Evolutionary conservation across 1,140 invertebrate species (phyloP), one percentile per base, ranked within the genome.

Genomic region (Orius insidiosus): DNA sequence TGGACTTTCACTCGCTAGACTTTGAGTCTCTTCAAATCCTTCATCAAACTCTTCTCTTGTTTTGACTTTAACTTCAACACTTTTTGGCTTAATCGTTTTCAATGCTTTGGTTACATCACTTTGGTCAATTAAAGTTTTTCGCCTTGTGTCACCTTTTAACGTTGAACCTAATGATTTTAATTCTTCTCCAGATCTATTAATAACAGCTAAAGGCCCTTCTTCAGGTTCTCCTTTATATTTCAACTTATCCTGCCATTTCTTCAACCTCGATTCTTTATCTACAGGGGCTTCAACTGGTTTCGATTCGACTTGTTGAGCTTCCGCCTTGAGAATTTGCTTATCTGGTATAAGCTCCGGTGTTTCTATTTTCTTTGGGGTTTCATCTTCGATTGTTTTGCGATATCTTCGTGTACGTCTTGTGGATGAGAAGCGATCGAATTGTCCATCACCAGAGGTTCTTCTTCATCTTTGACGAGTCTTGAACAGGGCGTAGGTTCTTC

Each of bases 21-120:
- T 85, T 51, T 86, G 82, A 0, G 82, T 85, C 63, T 88, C 85
- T 59, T 90, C 85, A 56, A 89, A 89, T 6, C 85, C 85, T 67
- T 89, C 85, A 57, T 90, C 85, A 52, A 84, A 80, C 51, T 83
- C 76, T 50, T 75, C 72, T 47, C 80, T 75, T n/a, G n/a, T n/a
- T 43, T 53, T 52, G 41, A 32, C 35, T 9, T 67, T 72, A 32
- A 60, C 56, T n/a, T 24, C 18, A n/a, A 30, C 16, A n/a, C n/a
- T n/a, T 30, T 43, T 30, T n/a, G 41, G 24, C 41, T 43, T 43
- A 15, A 31, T 30, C n/a, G 8, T 50, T 37, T 32, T 49, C 4
- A 48, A 15, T 14, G 53, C 51, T 45, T 48, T 44, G n/a, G 48
- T 31, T 3, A 52, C 47, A 45, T 51, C 47, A 37, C 16, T 44